phyloP scores from a whole-genome alignment of 2,888 invertebrate genomes.

The Drosophila flavopinicola region DNA sequence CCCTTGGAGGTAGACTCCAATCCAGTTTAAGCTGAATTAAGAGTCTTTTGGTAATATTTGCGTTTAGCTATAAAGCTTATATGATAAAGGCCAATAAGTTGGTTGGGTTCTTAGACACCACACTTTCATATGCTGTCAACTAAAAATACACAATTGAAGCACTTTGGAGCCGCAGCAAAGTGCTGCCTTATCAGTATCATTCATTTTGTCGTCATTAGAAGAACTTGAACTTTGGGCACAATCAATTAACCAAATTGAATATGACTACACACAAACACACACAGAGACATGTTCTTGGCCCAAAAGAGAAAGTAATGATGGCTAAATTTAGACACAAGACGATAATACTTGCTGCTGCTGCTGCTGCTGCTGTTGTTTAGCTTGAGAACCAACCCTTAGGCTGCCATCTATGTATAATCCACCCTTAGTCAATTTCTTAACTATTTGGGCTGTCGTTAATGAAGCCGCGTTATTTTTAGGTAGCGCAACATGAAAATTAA shows the following conservation, averaged over 20 bases:
- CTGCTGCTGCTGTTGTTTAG: no score
- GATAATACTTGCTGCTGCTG: constrained; percentile 3
- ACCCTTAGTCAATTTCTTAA: constrained; percentile 1
- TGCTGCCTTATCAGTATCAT: background rate
- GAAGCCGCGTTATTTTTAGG: constrained; percentile 62
- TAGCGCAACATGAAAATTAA: constrained; percentile 58
- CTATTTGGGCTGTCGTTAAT: constrained; percentile 46
- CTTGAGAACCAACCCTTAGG: background rate
- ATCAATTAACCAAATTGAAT: constrained; percentile 37
- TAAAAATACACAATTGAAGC: background rate
- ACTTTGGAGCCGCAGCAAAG: background rate
- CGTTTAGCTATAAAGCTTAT: no score
- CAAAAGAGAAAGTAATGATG: constrained; percentile 16
- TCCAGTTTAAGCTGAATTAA: no score
- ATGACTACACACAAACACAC: constrained; percentile 7
- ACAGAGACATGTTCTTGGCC: background rate
- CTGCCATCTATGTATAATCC: no score
- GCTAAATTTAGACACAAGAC: constrained; percentile 30
- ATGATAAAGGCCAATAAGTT: no score
- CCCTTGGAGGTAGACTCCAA: no score
- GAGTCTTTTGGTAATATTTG: no score
- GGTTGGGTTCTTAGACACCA: no score
- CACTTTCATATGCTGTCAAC: no score
- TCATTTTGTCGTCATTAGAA: no score
- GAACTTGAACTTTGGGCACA: constrained; percentile 5